Conservation (phyloP, 2,113 vertebrate species). For the Phyllostomus hastatus region DNA sequence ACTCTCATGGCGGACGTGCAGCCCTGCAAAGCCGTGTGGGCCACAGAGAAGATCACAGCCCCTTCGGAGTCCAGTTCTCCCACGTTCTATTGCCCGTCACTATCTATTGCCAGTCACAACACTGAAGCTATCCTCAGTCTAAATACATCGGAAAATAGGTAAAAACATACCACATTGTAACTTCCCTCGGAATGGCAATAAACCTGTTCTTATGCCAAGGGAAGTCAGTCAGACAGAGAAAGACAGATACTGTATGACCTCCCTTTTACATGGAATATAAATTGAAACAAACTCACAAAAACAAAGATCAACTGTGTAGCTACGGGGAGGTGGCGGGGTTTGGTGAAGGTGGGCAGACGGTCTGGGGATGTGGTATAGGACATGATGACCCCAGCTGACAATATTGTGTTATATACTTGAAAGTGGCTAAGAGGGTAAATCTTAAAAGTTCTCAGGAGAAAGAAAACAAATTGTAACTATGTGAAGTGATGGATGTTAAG, state of each 20-base stretch:
- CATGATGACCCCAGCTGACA: not conserved
- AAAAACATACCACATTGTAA: not conserved
- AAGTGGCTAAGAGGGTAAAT: not conserved
- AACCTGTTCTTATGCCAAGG: not conserved
- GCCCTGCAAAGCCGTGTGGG: not conserved
- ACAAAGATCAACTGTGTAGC: not conserved
- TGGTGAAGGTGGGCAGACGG: not conserved
- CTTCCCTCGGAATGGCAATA: not conserved
- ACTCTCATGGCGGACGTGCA: accelerated
- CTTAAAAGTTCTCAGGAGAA: not conserved
- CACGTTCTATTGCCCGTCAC: not conserved
- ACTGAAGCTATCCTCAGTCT: not conserved
- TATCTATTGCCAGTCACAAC: not conserved
- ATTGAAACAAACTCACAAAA: not conserved
- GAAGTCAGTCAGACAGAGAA: not conserved
- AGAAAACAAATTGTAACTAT: not conserved
- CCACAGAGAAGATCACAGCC: not conserved
- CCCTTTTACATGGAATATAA: not conserved
- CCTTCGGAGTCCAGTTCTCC: not conserved
- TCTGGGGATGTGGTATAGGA: not conserved
- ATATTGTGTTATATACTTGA: not conserved
- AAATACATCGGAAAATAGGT: not conserved
- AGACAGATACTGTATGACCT: not conserved
- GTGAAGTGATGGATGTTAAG: not conserved
- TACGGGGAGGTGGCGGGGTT: not conserved